Evolutionary conservation across 1,140 invertebrate species (phyloP), one percentile per base, ranked within the genome.

Genomic region (Chymomyza costata): DNA sequence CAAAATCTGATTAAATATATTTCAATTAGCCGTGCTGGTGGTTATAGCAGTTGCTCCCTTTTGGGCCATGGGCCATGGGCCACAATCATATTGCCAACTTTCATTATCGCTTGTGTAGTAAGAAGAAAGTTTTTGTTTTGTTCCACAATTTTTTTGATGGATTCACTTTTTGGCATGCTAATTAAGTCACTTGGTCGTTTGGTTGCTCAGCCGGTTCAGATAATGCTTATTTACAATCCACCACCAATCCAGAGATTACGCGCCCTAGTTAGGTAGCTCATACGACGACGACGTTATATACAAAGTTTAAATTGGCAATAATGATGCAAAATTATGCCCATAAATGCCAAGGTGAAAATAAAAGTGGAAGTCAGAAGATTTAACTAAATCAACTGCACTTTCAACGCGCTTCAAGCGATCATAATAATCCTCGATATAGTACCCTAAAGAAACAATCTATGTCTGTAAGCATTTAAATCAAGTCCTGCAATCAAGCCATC

Each of bases 1-100:
- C 35, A 64, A 70, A 67, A 78, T 80, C 73, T 80, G 74, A 80
- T 80, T 80, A 80, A 80, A 74, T 81, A 80, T 80, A 80, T 80
- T 80, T 80, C 74, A 80, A 80, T 80, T 80, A 80, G 73, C 64
- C 44, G 49, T 46, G 46, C 40, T 57, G n/a, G n/a, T n/a, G n/a
- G n/a, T n/a, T n/a, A n/a, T n/a, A n/a, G n/a, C n/a, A n/a, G n/a
- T n/a, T n/a, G n/a, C n/a, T n/a, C n/a, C n/a, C n/a, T n/a, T n/a
- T n/a, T n/a, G n/a, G n/a, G n/a, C n/a, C n/a, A n/a, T n/a, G n/a
- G n/a, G 59, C 53, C 51, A 49, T 48, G 47, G 25, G 55, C 35
- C 38, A 13, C 48, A 30, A n/a, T 11, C 17, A 21, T n/a, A 21
- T 19, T 18, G n/a, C 17, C 11, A 35, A 19, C 53, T 44, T 49